Evolutionary conservation across 1,140 invertebrate species (phyloP), one percentile per base, ranked within the genome.

Genomic region (Coenobita brevimanus): DNA sequence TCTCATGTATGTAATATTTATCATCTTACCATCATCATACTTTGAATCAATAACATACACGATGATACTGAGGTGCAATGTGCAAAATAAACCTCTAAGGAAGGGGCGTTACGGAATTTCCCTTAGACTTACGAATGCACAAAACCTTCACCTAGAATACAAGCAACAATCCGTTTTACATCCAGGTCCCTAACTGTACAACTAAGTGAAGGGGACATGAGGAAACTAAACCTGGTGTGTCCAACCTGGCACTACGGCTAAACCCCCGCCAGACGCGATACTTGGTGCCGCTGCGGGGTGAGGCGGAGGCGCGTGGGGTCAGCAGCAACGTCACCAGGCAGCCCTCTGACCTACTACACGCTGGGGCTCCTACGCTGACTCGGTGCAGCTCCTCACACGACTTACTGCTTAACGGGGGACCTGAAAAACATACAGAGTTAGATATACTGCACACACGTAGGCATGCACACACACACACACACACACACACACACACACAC

Each of bases 371-470:
- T 13, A 54, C 46, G 64, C 78, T 87, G 17, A 87, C 85, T 3
- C 85, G 75, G 76, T 87, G 76, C n/a, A 87, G 85, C 33, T 87
- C 85, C 60, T 87, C 85, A 57, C 85, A 87, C 10, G 85, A 87
- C 64, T 87, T 87, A 76, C 41, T 87, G 6, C 27, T 69, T 1
- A 71, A 41, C 4, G 78, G 85, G 10, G 85, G 76, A 41, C 78
- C 85, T 87, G 85, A 21, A 24, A 8, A 24, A 6, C 8, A 27
- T 76, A 27, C 33, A 21, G n/a, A 21, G 24, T 27, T 24, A 69
- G 64, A n/a, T 4, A 27, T 69, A 4, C 64, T 76, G 38, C 17
- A 75, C 24, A 24, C 3, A 0, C 17, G 21, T 75, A 75, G 15
- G 38, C 15, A 81, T 17, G 43, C 36, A 82, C 80, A 82, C 60